Percentiles rank a stretch among this genome's conserved stretches.
These are phyloP conservation scores for Arvicanthis niloticus DNA, from an alignment of 2,113 vertebrate species.

Conservation along the genomic window DNA sequence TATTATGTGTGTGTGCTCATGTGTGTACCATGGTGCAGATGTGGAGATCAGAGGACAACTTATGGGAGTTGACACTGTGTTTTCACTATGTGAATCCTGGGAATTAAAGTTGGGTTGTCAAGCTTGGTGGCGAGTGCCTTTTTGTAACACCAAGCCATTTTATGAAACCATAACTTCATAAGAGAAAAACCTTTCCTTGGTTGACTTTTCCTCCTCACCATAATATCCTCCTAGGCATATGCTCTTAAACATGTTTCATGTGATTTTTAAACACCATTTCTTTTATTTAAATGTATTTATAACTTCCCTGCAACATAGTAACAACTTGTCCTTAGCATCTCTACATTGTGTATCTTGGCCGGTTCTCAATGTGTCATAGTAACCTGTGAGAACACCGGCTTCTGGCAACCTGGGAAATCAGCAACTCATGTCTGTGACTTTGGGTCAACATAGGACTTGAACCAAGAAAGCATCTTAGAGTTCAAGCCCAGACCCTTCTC, in stretches of 20 bases:
- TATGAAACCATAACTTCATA: background rate
- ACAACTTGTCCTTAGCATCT: background rate
- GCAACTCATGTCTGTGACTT: background rate
- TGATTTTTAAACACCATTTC: background rate
- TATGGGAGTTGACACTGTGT: background rate
- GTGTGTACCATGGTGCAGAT: background rate
- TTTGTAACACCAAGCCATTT: background rate
- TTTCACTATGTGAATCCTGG: background rate
- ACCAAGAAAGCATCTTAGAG: background rate
- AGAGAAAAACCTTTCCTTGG: background rate
- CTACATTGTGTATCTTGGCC: background rate
- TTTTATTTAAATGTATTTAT: background rate
- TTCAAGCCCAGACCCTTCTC: background rate
- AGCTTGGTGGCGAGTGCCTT: background rate
- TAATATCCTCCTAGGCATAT: background rate
- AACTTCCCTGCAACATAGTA: background rate
- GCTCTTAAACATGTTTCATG: background rate
- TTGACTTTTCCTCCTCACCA: background rate
- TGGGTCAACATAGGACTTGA: background rate
- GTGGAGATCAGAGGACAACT: background rate
- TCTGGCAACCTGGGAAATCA: background rate
- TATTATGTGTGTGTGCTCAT: background rate
- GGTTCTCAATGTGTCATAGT: background rate
- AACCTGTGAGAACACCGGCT: background rate
- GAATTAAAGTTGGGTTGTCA: background rate